Percentiles rank a stretch among this genome's conserved stretches.
These are phyloP conservation scores for Oscheius sp. DNA, from an alignment of 1,140 invertebrate species.

Conservation along the genomic window DNA sequence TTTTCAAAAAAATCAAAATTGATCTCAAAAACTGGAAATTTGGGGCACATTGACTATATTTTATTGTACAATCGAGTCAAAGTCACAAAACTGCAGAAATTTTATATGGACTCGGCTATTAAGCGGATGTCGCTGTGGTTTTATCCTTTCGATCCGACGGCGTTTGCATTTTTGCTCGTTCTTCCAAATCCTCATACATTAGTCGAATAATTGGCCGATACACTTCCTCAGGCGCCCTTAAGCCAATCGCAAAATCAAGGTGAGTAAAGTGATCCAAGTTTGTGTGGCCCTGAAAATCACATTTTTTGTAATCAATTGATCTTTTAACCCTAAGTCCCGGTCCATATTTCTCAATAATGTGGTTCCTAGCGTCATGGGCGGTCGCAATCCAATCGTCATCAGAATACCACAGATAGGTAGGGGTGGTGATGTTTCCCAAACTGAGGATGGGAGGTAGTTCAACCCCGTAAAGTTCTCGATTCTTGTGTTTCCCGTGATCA, in stretches of 20 bases:
- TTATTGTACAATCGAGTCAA: no score
- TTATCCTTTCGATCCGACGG: no score
- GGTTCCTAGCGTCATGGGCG: not conserved
- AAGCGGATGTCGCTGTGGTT: no score
- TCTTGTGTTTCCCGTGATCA: not conserved
- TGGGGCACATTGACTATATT: no score
- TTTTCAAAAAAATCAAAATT: no score
- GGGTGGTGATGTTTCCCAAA: not conserved
- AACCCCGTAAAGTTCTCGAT: conserved; percentile 5
- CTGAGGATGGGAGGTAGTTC: not conserved
- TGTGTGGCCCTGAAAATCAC: not conserved
- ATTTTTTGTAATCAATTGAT: not conserved
- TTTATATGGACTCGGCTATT: no score
- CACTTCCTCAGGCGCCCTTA: conserved; percentile 43
- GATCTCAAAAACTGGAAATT: no score
- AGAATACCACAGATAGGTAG: conserved; percentile 9
- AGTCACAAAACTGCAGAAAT: no score
- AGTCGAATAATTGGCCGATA: conserved; percentile 50
- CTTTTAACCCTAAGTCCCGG: conserved; percentile 36
- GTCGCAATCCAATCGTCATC: not conserved
- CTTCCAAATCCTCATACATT: not conserved
- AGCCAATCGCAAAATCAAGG: conserved; percentile 50
- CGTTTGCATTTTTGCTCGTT: no score
- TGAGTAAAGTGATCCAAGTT: conserved; percentile 49
- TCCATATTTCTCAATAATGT: conserved; percentile 50